Evolutionary conservation across 2,797 vertebrate genomes (phyloP), one percentile per base, ranked within the genome.

Genomic region (Mormyrus proboscirostris): DNA sequence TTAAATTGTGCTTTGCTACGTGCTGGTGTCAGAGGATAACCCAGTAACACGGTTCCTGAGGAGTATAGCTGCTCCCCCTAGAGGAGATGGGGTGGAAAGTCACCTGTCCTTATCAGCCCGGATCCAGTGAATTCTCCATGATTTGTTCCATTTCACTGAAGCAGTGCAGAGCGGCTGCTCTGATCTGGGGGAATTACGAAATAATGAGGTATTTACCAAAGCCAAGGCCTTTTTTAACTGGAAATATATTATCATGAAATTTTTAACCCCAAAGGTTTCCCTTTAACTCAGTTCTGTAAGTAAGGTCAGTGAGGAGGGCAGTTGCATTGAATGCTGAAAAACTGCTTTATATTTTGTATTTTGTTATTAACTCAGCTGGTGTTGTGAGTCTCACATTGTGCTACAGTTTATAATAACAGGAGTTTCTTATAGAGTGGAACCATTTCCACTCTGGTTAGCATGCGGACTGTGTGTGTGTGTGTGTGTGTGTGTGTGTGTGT

Each of bases 61-160:
- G 57, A 22, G n/a, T n/a, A 22, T 59, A 59, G 22, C 57, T 59
- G 57, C 57, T 59, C 57, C 57, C n/a, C 57, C 57, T 59, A 59
- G 57, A 59, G 57, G 57, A 59, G n/a, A 59, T 59, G 57, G 2
- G 6, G 22, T 57, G 49, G 19, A 88, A n/a, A 7, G 76, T 89
- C 57, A 76, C n/a, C 33, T 84, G 9, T 84, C 86, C 82, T 87
- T 44, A 25, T 89, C 83, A 10, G 25, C 9, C 44, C 41, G 29
- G 33, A 76, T 89, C 87, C 69, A 57, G 53, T 79, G 6, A 44
- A 59, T 85, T 82, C 57, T 51, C 8, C 41, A 89, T 87, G 88
- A 90, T 92, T 88, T 88, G 84, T 87, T 91, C 51, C 57, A 83
- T 82, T 86, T 44, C 50, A 10, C 85, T 83, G 86, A 50, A 91